Conservation (phyloP, 1,140 invertebrate species). For the Penaeus chinensis region DNA sequence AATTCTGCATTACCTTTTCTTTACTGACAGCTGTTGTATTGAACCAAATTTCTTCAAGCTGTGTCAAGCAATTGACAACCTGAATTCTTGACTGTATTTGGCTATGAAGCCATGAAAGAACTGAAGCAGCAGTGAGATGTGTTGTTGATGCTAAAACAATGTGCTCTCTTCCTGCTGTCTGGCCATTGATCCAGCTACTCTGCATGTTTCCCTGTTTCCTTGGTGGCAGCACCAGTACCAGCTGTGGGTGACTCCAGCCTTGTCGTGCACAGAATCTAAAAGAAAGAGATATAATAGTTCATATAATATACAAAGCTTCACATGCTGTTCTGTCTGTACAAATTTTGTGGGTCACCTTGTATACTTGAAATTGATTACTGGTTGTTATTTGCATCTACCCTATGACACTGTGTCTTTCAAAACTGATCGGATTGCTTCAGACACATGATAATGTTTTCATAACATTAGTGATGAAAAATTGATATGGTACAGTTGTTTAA, state of each 20-base stretch:
- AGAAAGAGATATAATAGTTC: background rate
- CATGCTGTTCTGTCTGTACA: too few species aligned
- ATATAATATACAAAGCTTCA: too few species aligned
- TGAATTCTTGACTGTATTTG: constrained; percentile 37
- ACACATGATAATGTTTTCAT: too few species aligned
- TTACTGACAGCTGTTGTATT: constrained; percentile 36
- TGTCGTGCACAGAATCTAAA: constrained; percentile 53
- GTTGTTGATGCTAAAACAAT: constrained; percentile 33
- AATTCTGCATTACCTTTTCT: constrained; percentile 31
- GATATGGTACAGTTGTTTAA: too few species aligned
- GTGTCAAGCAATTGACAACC: constrained; percentile 20
- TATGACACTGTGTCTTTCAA: too few species aligned
- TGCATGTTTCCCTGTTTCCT: constrained; percentile 6
- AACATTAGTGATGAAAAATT: too few species aligned
- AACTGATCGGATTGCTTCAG: too few species aligned
- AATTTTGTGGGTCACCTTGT: too few species aligned
- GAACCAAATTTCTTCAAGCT: constrained; percentile 44
- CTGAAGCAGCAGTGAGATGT: constrained; percentile 28
- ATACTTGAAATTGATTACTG: too few species aligned
- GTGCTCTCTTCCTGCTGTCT: constrained; percentile 34
- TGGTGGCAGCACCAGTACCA: constrained; percentile 42
- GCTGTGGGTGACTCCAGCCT: constrained; percentile 52
- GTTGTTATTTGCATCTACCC: too few species aligned
- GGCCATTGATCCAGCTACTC: constrained; percentile 3
- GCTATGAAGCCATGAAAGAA: constrained; percentile 37